Base-by-base conservation (phyloP, 2,888 invertebrate species). In the Sarcophaga variegata region DNA sequence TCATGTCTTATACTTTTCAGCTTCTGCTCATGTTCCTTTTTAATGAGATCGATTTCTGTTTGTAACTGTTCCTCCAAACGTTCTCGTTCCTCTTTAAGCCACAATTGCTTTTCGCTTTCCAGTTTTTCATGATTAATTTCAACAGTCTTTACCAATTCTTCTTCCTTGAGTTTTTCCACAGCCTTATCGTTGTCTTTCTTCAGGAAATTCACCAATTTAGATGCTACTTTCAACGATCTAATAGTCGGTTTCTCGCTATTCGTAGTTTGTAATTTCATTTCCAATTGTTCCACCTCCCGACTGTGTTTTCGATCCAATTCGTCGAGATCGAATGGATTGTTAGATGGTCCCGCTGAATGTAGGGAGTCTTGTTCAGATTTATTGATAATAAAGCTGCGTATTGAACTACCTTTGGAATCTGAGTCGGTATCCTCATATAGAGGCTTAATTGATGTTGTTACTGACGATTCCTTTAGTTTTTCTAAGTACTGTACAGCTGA, bases 291-390 rank as follows among this genome's bases (percentile, higher is more conserved):
- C 8, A 92, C 88, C 14, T 92, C 91, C 0, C 89, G 89, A 60
- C 90, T 90, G 67, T 92, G 92, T 70, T 92, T 91, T 22, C 90
- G 90, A 6, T 89, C 90, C 63, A 92, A 77, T 62, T 94, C 94
- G 85, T 95, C 94, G 90, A 95, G 94, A 76, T 95, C 95, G 87
- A 95, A 94, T 8, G 91, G 91, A 89, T 91, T 92, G 67, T 88
- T 90, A 89, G 95, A 95, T 27, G 86, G 84, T 59, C 70, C 81
- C 27, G 77, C 81, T 0, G 86, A 93, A 90, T 89, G 95, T 94
- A 88, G 95, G 92, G 91, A 88, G 4, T 90, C 90, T 95, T 94
- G 89, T 62, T 92, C 93, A 3, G 91, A 89, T 27, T 92, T 92
- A 3, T 94, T 92, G 4, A 92, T 90, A 3, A 92, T 92, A 71